phyloP scores from a whole-genome alignment of 92 coral and sea anemone species.

The Anthopleura xanthogrammica region DNA sequence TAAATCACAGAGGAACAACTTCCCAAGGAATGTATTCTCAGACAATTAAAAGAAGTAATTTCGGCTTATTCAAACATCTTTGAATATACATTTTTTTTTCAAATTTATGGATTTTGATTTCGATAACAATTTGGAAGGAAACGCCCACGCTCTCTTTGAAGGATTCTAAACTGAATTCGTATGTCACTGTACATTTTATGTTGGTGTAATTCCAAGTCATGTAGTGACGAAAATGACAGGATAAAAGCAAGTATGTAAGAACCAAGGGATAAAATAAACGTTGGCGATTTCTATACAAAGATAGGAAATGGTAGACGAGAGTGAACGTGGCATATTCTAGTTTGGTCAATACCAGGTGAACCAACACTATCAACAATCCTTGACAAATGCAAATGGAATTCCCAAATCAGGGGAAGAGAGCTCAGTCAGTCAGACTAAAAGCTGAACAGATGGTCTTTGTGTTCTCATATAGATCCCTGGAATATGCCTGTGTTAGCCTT shows the following conservation, averaged over 20 bases:
- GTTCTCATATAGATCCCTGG: too few species aligned
- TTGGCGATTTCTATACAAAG: background rate
- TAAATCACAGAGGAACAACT: background rate
- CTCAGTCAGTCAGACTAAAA: too few species aligned
- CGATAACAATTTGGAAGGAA: background rate
- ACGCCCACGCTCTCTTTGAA: background rate
- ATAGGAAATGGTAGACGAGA: background rate
- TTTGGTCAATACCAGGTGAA: background rate
- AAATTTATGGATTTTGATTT: background rate
- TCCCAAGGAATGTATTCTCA: background rate
- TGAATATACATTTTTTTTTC: background rate
- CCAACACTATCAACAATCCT: background rate
- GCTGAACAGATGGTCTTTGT: background rate
- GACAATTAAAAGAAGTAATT: background rate
- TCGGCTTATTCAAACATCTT: background rate
- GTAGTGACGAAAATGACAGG: background rate
- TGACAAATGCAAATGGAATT: conserved; percentile 1
- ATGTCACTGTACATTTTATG: background rate
- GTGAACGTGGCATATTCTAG: background rate
- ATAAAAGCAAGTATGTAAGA: background rate
- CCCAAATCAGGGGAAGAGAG: background rate
- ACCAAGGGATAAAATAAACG: background rate
- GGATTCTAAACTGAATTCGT: background rate
- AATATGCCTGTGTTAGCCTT: background rate
- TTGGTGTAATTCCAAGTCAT: background rate